phyloP scores from a whole-genome alignment of 2,888 invertebrate species.

The Dromius quadrimaculatus region DNA sequence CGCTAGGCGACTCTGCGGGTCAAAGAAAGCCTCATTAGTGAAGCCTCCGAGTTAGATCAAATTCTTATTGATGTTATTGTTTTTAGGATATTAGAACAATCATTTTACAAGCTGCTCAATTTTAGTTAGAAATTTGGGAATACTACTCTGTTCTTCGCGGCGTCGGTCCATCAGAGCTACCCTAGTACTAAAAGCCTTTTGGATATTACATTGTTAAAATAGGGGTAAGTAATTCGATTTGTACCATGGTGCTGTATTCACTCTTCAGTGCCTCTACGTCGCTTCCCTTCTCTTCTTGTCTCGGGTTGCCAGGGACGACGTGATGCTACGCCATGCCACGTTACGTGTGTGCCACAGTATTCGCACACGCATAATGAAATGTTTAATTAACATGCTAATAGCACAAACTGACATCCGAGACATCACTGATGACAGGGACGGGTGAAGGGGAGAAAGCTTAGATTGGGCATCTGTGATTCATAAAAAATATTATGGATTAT shows the following conservation, averaged over 20 bases:
- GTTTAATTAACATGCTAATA: slow-evolving; percentile 64
- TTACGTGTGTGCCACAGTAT: slow-evolving; percentile 15
- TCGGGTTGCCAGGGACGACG: slow-evolving; percentile 30
- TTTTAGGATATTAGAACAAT: no score
- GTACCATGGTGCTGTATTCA: slow-evolving; percentile 60
- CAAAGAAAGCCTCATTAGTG: no score
- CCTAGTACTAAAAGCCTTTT: slow-evolving; percentile 67
- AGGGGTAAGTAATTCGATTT: slow-evolving; percentile 68
- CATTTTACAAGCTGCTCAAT: no score
- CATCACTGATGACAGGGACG: slow-evolving; percentile 11
- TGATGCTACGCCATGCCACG: slow-evolving; percentile 4
- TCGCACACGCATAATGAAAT: slow-evolving; percentile 61
- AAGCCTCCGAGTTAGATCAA: no score
- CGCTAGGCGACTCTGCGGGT: neutral
- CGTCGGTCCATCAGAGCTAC: slow-evolving; percentile 57
- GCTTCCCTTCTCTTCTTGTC: neutral
- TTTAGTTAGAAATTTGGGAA: no score
- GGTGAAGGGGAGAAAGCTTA: neutral
- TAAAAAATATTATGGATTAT: no score
- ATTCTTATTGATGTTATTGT: no score
- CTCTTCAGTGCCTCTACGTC: neutral
- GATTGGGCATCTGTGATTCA: neutral
- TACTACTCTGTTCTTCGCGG: slow-evolving; percentile 20
- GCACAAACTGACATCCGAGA: slow-evolving; percentile 2
- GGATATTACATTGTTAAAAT: slow-evolving; percentile 68